Percentiles rank a stretch among this genome's conserved stretches.
Conservation (phyloP, 2,797 vertebrate species). For the Gambelia wislizenii region DNA sequence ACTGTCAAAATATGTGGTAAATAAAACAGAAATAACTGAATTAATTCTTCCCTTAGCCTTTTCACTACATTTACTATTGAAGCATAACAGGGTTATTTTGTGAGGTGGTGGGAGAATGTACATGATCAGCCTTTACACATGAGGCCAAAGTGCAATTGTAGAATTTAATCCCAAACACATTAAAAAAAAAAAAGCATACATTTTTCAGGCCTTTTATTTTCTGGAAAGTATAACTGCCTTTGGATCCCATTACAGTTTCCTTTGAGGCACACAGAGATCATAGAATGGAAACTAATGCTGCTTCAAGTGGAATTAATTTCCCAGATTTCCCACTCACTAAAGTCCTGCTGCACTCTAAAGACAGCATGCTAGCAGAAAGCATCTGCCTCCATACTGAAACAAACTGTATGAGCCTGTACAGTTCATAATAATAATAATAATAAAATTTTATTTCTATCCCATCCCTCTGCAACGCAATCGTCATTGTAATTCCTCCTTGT, state of each 20-base stretch:
- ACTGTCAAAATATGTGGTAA: neutral
- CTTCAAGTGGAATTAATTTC: constrained; percentile 29
- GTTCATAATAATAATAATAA: too few species aligned
- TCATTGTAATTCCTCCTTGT: neutral
- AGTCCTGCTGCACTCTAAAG: neutral
- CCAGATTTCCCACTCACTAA: constrained; percentile 20
- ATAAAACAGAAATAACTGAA: neutral
- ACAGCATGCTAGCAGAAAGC: neutral
- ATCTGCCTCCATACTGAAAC: neutral
- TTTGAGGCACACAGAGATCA: constrained; percentile 8
- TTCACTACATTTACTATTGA: neutral
- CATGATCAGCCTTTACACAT: neutral
- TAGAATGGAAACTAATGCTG: constrained; percentile 20
- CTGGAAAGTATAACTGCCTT: neutral
- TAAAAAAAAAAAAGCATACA: too few species aligned
- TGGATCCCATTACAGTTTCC: constrained; percentile 1
- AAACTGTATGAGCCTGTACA: constrained; percentile 19
- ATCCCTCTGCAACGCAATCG: too few species aligned
- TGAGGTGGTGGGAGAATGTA: neutral
- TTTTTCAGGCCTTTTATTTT: neutral
- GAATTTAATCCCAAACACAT: neutral
- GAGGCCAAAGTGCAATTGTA: neutral
- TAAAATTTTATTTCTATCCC: too few species aligned
- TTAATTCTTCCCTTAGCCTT: neutral
- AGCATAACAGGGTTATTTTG: neutral